phyloP scores from a whole-genome alignment of 2,888 invertebrate genomes.

The Drosophila imparisetae region DNA sequence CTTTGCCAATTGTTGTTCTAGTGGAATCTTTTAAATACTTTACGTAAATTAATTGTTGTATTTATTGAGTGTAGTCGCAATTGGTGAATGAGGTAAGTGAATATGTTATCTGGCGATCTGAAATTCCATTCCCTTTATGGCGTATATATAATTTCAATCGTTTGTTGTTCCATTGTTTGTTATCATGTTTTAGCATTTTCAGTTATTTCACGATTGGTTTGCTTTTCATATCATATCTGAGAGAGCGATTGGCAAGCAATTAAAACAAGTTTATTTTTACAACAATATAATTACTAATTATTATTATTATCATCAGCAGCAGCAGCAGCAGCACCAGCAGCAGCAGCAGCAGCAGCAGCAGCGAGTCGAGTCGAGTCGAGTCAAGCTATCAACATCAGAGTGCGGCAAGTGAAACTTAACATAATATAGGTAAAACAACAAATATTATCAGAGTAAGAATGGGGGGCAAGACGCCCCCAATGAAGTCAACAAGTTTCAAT shows the following conservation, averaged over 20 bases:
- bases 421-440: conserved; percentile 62
- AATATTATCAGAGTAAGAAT: background rate
- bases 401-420: conserved; percentile 75
- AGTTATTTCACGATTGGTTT: conserved; percentile 12
- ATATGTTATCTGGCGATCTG: background rate
- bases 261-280: conserved; percentile 80
- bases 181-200: conserved; percentile 43
- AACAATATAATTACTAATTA: conserved; percentile 81
- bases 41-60: background rate
- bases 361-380: background rate
- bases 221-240: conserved; percentile 53
- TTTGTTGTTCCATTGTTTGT: conserved; percentile 24
- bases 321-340: background rate
- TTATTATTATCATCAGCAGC: conserved; percentile 72
- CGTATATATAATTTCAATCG: conserved; percentile 19
- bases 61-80: background rate
- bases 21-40: background rate
- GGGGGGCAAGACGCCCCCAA: conserved; percentile 20
- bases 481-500: conserved; percentile 76
- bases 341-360: background rate
- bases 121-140: background rate
- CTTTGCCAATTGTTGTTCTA: background rate
- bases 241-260: conserved; percentile 65
- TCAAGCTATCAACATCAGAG: conserved; percentile 68
- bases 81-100: background rate